Evolutionary conservation across 2,888 invertebrate genomes (phyloP).

Genomic region (Drosophila mimica): DNA sequence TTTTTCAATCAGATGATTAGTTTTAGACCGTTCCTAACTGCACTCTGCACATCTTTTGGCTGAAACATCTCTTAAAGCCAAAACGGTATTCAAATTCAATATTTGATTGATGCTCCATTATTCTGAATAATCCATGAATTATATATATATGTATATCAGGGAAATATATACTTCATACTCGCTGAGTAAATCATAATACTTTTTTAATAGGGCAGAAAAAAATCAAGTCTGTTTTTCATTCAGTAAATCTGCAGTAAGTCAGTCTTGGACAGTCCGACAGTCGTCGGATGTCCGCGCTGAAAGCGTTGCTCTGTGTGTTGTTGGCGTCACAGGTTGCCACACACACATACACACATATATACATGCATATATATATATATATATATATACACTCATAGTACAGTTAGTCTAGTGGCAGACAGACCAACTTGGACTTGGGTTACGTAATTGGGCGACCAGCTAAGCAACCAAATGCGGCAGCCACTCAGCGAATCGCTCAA

Average conservation of each 20-base stretch:
- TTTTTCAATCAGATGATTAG: not conserved
- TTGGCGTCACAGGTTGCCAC: conserved; percentile 63
- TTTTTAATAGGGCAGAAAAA: conserved; percentile 24
- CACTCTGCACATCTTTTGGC: not conserved
- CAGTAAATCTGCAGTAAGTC: conserved; percentile 50
- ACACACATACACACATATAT: conserved; percentile 36
- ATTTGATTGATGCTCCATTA: not conserved
- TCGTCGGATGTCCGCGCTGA: conserved; percentile 65
- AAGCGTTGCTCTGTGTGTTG: conserved; percentile 37
- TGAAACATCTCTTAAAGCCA: not conserved
- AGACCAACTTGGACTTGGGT: conserved; percentile 69
- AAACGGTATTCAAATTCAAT: not conserved
- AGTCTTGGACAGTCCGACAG: conserved; percentile 34
- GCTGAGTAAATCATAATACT: not conserved
- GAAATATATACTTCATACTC: not conserved
- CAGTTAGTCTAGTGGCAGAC: conserved; percentile 54
- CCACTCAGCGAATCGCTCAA: conserved; percentile 67
- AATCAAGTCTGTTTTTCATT: conserved; percentile 52
- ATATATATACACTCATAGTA: conserved; percentile 41
- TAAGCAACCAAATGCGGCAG: conserved; percentile 59
- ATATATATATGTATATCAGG: no score
- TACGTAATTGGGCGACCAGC: conserved; percentile 74
- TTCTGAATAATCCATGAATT: no score
- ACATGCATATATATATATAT: conserved; percentile 17
- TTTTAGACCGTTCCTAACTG: not conserved